Percentiles rank a stretch among this genome's conserved stretches.
Conservation (phyloP, 1,140 invertebrate genomes). For the Drosophila murphyi region DNA sequence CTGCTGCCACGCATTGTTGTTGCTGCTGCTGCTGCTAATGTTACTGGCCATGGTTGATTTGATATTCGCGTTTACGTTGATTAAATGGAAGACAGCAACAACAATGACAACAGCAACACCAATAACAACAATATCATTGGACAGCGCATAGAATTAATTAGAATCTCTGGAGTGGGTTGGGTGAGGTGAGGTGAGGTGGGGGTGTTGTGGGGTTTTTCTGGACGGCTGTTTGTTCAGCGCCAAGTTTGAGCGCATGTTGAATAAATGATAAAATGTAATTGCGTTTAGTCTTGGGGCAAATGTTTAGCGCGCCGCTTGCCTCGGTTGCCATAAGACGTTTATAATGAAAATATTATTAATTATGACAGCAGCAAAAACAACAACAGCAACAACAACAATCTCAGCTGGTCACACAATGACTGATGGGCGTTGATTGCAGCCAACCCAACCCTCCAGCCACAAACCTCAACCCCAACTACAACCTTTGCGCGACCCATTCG, state of each 20-base stretch:
- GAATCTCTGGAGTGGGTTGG: conserved; percentile 52
- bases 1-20: conserved; percentile 52
- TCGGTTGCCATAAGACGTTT: conserved; percentile 72
- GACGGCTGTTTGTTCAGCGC: conserved; percentile 24
- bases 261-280: conserved; percentile 84
- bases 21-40: conserved; percentile 9
- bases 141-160: conserved; percentile 75
- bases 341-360: conserved; percentile 84
- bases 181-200: conserved; percentile 13
- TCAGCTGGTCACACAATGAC: conserved; percentile 55
- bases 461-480: neutral
- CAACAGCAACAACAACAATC: conserved; percentile 17
- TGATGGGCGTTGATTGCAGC: conserved; percentile 69
- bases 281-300: conserved; percentile 54
- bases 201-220: conserved; percentile 9
- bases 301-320: conserved; percentile 33
- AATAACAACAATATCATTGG: conserved; percentile 43
- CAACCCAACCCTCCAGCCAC: neutral
- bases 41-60: conserved; percentile 60
- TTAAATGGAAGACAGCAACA: conserved; percentile 71
- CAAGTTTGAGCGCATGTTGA: conserved; percentile 69
- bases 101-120: conserved; percentile 30
- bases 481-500: neutral
- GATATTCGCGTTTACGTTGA: conserved; percentile 81
- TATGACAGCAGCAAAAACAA: conserved; percentile 61